These are phyloP conservation scores for Tympanoctomys barrerae DNA, from an alignment of 2,797 vertebrate genomes.

Conservation along the genomic window DNA sequence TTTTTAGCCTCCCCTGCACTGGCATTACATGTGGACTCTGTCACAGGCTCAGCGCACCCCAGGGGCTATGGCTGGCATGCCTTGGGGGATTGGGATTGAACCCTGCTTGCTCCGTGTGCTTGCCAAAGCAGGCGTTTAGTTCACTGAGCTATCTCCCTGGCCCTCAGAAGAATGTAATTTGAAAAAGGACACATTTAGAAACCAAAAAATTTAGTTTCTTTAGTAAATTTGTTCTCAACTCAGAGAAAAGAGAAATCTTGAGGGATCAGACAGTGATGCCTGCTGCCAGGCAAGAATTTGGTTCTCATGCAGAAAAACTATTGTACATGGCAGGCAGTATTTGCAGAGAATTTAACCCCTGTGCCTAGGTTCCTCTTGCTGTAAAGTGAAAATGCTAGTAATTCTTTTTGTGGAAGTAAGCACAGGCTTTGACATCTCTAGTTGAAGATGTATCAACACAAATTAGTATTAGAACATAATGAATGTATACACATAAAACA, in stretches of 20 bases:
- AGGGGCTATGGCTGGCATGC: too few relatives aligned
- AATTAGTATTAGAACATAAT: slow-evolving; percentile 71
- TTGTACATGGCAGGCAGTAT: not conserved
- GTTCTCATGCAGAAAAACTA: slow-evolving; percentile 12
- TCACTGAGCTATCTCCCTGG: too few relatives aligned
- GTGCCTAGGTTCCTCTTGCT: slow-evolving; percentile 39
- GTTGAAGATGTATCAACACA: slow-evolving; percentile 62
- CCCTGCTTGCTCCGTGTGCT: too few relatives aligned
- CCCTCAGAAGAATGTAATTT: not conserved
- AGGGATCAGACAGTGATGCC: not conserved
- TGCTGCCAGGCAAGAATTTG: not conserved
- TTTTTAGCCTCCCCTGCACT: too few relatives aligned
- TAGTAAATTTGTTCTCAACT: slow-evolving; percentile 56
- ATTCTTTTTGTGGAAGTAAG: slow-evolving; percentile 14
- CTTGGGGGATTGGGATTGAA: too few relatives aligned
- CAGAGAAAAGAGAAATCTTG: slow-evolving; percentile 12
- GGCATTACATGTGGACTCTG: too few relatives aligned
- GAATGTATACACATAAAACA: slow-evolving; percentile 52
- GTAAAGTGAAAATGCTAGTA: slow-evolving; percentile 29
- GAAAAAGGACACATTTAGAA: not conserved
- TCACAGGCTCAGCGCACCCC: too few relatives aligned
- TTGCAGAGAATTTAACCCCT: slow-evolving; percentile 52
- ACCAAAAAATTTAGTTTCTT: slow-evolving; percentile 44
- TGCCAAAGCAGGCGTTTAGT: too few relatives aligned
- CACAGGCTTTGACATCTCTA: slow-evolving; percentile 57